Percentiles rank a stretch among this genome's conserved stretches.
Conservation (phyloP, 35 echinoderm and acorn worm genomes). For the Ophiothrix spiculata region DNA sequence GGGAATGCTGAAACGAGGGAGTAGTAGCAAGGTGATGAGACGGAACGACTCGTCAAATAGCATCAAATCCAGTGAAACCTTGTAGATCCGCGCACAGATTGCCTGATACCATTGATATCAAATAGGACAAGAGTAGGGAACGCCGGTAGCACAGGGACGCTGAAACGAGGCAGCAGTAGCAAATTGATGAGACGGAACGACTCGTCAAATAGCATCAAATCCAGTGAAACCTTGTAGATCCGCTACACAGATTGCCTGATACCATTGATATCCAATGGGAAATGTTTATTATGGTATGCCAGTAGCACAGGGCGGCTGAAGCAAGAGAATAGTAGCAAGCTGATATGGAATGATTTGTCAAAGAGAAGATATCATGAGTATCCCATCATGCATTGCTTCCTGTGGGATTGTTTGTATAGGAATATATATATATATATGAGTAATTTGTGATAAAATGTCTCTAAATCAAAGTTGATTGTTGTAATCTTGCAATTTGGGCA, state of each 20-base stretch:
- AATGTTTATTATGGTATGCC: neutral
- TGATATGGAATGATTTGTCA: neutral
- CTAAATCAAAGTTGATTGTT: too few species aligned
- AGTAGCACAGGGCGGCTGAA: neutral
- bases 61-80: constrained; percentile 4
- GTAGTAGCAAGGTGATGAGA: neutral
- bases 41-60: neutral
- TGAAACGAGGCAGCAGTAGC: neutral
- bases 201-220: neutral
- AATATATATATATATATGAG: too few species aligned
- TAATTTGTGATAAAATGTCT: too few species aligned
- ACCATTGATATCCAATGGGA: constrained; percentile 67
- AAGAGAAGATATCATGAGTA: too few species aligned
- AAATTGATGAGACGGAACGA: neutral
- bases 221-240: neutral
- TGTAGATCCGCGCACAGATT: too few species aligned
- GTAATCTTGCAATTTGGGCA: too few species aligned
- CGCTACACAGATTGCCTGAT: constrained; percentile 87
- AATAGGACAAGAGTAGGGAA: constrained; percentile 18
- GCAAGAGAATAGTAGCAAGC: too few species aligned
- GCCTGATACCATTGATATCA: constrained; percentile 77
- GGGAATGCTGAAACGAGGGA: neutral
- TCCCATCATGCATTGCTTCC: too few species aligned
- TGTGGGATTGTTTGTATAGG: too few species aligned
- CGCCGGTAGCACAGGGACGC: constrained; percentile 6